Evolutionary conservation across 1,140 invertebrate genomes (phyloP).

Genomic region (Ooceraea biroi): DNA sequence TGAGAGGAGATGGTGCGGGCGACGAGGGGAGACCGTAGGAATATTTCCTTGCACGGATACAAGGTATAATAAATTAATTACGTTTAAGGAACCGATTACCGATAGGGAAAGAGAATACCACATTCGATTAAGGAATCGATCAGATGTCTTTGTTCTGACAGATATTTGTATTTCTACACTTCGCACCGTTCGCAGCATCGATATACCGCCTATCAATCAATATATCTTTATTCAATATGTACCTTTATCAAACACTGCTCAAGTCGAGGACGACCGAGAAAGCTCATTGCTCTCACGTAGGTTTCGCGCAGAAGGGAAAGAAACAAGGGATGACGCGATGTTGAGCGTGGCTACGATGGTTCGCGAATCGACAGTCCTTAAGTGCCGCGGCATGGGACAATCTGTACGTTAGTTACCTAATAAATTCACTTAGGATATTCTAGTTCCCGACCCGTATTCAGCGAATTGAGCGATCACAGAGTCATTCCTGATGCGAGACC

Average conservation of each 20-base stretch:
- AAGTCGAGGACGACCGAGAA: conserved; percentile 9
- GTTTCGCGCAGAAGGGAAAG: not conserved
- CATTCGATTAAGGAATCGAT: conserved; percentile 18
- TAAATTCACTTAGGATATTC: conserved; percentile 79
- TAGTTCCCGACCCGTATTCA: conserved; percentile 65
- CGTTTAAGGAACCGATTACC: conserved; percentile 35
- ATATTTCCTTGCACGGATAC: conserved; percentile 39
- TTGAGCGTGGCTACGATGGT: conserved; percentile 2
- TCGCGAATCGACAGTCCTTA: conserved; percentile 29
- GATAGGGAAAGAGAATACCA: conserved; percentile 9
- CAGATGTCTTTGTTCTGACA: not conserved
- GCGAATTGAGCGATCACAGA: conserved; percentile 6
- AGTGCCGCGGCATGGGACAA: conserved; percentile 66
- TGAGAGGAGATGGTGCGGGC: conserved; percentile 42
- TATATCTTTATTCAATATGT: too few species aligned
- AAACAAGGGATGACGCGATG: not conserved
- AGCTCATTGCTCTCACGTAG: conserved; percentile 3
- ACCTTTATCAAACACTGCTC: conserved; percentile 9
- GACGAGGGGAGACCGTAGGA: conserved; percentile 23
- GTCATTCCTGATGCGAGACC: conserved; percentile 20
- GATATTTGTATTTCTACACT: conserved; percentile 50
- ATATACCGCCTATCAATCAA: conserved; percentile 46
- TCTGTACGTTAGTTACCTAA: conserved; percentile 76
- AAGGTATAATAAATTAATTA: conserved; percentile 59
- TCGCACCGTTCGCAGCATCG: conserved; percentile 38